Conservation (phyloP, 2,113 vertebrate species). For the Myodes glareolus region DNA sequence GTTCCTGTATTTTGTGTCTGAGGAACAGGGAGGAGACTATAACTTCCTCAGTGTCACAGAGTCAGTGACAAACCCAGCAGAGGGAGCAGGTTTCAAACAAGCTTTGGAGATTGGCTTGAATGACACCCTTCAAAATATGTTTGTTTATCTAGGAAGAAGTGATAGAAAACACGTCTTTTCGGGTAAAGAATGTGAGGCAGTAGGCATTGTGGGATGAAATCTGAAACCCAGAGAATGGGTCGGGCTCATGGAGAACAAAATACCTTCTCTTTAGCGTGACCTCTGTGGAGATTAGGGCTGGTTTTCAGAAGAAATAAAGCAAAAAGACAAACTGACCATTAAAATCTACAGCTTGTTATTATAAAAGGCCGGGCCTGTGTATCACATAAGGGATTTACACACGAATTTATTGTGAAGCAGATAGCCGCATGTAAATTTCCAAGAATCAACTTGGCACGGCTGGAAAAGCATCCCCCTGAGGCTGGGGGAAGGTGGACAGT, state of each 20-base stretch:
- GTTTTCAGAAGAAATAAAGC: conserved; percentile 36
- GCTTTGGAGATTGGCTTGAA: not conserved
- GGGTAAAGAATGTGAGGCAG: not conserved
- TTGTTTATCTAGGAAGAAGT: conserved; percentile 6
- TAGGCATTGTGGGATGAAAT: not conserved
- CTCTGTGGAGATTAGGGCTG: conserved; percentile 43
- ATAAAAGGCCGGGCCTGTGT: conserved; percentile 53
- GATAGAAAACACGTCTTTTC: not conserved
- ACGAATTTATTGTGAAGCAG: conserved; percentile 70
- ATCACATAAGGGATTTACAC: conserved; percentile 61
- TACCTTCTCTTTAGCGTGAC: conserved; percentile 15
- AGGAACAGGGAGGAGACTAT: not conserved
- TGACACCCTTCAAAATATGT: not conserved
- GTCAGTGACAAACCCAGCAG: not conserved
- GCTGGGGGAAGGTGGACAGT: conserved; percentile 29
- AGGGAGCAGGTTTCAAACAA: not conserved
- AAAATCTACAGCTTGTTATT: conserved; percentile 64
- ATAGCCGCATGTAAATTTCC: conserved; percentile 74
- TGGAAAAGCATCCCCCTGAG: conserved; percentile 74
- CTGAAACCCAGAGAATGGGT: conserved; percentile 13
- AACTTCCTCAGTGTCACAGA: not conserved
- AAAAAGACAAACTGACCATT: conserved; percentile 55
- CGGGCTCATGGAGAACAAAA: not conserved
- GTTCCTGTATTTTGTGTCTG: not conserved
- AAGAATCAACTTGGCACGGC: conserved; percentile 64